Percentiles rank a stretch among this genome's conserved stretches.
Evolutionary conservation across 2,888 invertebrate species (phyloP).

Genomic region (Drosophila percnosoma): DNA sequence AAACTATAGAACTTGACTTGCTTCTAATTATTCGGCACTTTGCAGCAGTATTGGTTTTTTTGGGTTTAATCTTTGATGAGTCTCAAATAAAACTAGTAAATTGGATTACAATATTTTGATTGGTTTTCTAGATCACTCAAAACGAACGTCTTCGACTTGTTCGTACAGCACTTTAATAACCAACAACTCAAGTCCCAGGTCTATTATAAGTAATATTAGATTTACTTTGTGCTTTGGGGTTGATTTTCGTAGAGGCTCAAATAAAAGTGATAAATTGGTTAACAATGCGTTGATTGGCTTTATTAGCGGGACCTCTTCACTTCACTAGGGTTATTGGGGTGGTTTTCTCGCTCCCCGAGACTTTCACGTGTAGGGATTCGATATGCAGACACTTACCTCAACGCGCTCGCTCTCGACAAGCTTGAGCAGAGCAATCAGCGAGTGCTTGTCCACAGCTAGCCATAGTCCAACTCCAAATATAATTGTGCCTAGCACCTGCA

Average conservation of each 20-base stretch:
- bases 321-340: constrained; percentile 18
- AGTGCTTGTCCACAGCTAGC: constrained; percentile 89
- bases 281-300: constrained; percentile 25
- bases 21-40: constrained; percentile 7
- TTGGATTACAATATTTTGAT: not conserved
- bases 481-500: constrained; percentile 86
- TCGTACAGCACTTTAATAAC: constrained; percentile 2
- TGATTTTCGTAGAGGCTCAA: constrained; percentile 15
- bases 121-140: not conserved
- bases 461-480: constrained; percentile 89
- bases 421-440: constrained; percentile 87
- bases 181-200: not conserved
- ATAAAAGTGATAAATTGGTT: constrained; percentile 4
- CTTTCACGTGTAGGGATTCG: constrained; percentile 44
- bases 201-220: not conserved
- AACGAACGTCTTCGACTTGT: not conserved
- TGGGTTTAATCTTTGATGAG: too few relatives aligned
- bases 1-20: not conserved
- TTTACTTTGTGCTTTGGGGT: constrained; percentile 29
- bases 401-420: constrained; percentile 87
- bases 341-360: constrained; percentile 19
- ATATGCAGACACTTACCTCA: constrained; percentile 85
- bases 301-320: constrained; percentile 2
- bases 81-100: not conserved
- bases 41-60: not conserved